Evolutionary conservation across 2,888 invertebrate species (phyloP), one percentile per base, ranked within the genome.

Genomic region (Polydrusus cervinus): DNA sequence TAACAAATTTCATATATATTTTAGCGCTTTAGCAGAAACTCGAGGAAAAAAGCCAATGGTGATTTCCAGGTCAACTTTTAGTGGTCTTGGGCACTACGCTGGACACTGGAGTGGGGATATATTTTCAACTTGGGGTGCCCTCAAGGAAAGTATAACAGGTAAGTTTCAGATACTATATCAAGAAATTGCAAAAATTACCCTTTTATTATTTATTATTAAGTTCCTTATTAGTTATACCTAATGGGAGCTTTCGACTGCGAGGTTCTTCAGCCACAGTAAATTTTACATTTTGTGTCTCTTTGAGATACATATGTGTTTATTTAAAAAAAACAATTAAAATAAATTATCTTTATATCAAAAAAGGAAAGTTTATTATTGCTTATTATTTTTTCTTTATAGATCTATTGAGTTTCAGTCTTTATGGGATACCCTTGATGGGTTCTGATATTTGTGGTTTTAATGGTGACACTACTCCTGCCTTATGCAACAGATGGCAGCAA

Each of bases 31-130:
- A 78, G 88, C 89, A 3, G 91, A 92, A 84, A 89, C 94, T 76
- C 88, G 92, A 20, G 90, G 90, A 18, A 92, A 91, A 82, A 89
- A 95, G 68, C 94, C 93, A 66, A 94, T 94, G 87, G 90, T 95
- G 75, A 92, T 96, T 80, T 93, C 94, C 0, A 90, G 96, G 16
- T 92, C 95, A 0, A 91, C 94, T 1, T 96, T 93, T 88, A 89
- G 93, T 43, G 95, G 96, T 0, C 89, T 91, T 53, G 95, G 95
- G 0, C 89, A 89, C 79, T 94, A 90, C 85, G 89, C 93, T 1
- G 94, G 94, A 0, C 95, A 95, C 85, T 96, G 96, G 96, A 92
- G 94, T 80, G 96, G 96, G 0, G 96, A 96, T 86, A 90, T 94
- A 77, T 88, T 85, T 78, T 94, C 95, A 49, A 88, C 89, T 51